These are phyloP conservation scores for Ametastegia equiseti DNA, from an alignment of 2,888 invertebrate species.

Conservation along the genomic window DNA sequence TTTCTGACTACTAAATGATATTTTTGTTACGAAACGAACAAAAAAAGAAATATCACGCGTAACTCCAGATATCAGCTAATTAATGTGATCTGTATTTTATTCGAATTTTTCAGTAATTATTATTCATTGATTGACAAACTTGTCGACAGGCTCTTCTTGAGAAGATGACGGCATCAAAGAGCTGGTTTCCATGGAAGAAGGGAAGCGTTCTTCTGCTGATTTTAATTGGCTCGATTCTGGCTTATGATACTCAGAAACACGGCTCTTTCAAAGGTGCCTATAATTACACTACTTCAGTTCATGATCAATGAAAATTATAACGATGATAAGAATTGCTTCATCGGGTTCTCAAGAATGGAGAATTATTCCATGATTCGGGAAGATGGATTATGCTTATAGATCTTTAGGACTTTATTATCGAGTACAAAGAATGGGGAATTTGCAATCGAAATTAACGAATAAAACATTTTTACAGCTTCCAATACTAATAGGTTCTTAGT, in stretches of 20 bases:
- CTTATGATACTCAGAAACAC: slow-evolving; percentile 82
- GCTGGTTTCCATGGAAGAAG: slow-evolving; percentile 82
- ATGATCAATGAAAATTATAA: too few relatives aligned
- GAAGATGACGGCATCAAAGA: slow-evolving; percentile 77
- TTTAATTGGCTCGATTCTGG: slow-evolving; percentile 80
- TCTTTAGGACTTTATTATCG: neutral
- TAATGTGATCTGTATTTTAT: neutral
- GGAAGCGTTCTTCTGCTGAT: slow-evolving; percentile 81
- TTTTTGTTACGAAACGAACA: too few relatives aligned
- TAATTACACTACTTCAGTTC: neutral
- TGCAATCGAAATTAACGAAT: neutral
- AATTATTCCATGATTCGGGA: neutral
- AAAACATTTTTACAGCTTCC: slow-evolving; percentile 77
- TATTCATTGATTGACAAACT: neutral
- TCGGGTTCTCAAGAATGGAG: neutral
- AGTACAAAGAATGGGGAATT: neutral
- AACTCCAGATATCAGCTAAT: neutral
- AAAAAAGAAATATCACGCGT: neutral
- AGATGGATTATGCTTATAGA: too few relatives aligned
- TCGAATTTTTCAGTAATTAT: neutral
- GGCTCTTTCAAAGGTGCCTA: slow-evolving; percentile 82
- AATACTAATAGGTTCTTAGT: slow-evolving; percentile 82
- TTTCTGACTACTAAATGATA: neutral
- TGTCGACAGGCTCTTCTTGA: slow-evolving; percentile 73
- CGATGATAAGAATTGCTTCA: neutral